phyloP scores from a whole-genome alignment of 2,797 vertebrate species.

The Limnodromus scolopaceus region DNA sequence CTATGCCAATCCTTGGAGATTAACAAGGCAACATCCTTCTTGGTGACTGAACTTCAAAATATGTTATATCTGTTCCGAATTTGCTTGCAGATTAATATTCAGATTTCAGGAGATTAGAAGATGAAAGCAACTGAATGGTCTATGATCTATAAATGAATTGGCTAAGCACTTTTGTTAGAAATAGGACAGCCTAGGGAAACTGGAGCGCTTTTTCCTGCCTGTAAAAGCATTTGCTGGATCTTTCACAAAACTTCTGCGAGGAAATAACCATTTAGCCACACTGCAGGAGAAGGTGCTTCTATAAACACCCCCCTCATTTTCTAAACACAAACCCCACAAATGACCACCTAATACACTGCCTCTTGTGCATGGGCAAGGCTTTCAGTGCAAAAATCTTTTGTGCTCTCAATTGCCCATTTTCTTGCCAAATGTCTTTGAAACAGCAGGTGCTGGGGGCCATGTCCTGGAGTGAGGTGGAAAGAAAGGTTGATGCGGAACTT shows the following conservation, averaged over 20 bases:
- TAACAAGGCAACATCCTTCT: constrained; percentile 74
- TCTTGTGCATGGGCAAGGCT: not conserved
- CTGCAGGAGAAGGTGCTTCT: not conserved
- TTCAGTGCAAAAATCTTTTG: not conserved
- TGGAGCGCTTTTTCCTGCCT: not conserved
- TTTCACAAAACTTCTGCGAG: not conserved
- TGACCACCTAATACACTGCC: not conserved
- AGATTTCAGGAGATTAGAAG: constrained; percentile 68
- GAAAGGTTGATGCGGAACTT: not conserved
- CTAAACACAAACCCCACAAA: not conserved
- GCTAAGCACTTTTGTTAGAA: constrained; percentile 20
- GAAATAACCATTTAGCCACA: not conserved
- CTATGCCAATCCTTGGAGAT: constrained; percentile 77
- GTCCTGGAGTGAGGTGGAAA: not conserved
- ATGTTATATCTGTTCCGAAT: constrained; percentile 45
- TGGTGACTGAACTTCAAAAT: constrained; percentile 58
- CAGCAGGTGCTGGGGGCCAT: not conserved
- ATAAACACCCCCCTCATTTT: not conserved
- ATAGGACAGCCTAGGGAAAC: not conserved
- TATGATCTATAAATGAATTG: constrained; percentile 42
- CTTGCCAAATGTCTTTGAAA: not conserved
- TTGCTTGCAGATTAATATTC: constrained; percentile 49
- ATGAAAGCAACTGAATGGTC: constrained; percentile 39
- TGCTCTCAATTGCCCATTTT: not conserved
- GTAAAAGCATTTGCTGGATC: not conserved